Evolutionary conservation across 2,113 vertebrate species (phyloP).

Genomic region (Capreolus pygargus): DNA sequence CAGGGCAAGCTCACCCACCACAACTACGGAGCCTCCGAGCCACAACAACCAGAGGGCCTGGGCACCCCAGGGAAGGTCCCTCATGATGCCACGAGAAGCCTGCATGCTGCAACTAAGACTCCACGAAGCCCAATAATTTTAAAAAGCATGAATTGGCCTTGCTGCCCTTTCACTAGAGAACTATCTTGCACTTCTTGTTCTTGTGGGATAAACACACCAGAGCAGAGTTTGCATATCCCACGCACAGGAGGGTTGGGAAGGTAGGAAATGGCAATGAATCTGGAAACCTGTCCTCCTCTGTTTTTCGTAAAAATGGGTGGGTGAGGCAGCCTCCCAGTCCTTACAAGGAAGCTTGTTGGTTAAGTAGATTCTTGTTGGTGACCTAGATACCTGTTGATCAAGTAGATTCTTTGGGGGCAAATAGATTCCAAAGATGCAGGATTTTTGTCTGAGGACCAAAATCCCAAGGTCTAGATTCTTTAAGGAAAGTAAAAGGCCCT

Average conservation of each 20-base stretch:
- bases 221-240: neutral
- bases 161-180: neutral
- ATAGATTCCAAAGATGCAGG: neutral
- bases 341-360: neutral
- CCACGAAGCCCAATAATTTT: rapidly evolving
- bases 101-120: neutral
- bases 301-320: neutral
- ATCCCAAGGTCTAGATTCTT: neutral
- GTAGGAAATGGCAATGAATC: neutral
- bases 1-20: neutral
- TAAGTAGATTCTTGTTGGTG: neutral
- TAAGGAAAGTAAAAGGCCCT: neutral
- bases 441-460: neutral
- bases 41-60: neutral
- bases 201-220: neutral
- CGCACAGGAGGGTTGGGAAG: neutral
- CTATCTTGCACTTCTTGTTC: neutral
- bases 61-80: neutral
- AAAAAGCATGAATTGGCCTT: neutral
- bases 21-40: neutral
- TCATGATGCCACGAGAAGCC: neutral
- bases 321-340: neutral
- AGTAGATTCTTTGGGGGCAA: neutral
- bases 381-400: neutral
- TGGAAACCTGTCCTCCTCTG: neutral